Percentiles rank a stretch among this genome's conserved stretches.
Conservation (phyloP, 2,888 invertebrate genomes). For the Notocelia uddmanniana region DNA sequence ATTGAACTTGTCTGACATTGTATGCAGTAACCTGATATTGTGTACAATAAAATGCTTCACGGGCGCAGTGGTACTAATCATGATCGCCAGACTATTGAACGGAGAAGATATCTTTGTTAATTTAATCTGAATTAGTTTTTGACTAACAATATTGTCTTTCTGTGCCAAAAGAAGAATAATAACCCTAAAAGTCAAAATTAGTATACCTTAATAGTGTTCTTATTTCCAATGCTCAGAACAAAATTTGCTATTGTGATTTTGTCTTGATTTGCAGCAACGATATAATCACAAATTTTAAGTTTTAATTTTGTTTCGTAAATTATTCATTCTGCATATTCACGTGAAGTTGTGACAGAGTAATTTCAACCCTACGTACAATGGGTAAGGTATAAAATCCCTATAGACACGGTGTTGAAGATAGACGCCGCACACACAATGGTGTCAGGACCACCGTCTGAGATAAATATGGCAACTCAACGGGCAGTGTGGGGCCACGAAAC, state of each 20-base stretch:
- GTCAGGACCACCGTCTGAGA: constrained; percentile 35
- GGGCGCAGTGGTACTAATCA: too few species aligned
- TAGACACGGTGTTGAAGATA: background rate
- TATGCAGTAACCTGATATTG: too few species aligned
- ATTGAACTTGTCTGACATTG: too few species aligned
- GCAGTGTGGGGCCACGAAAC: constrained; percentile 19
- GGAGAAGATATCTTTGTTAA: too few species aligned
- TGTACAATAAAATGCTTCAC: too few species aligned
- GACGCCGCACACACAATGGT: constrained; percentile 21
- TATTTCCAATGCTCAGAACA: too few species aligned
- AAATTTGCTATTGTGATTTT: background rate
- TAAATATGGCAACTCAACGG: constrained; percentile 41
- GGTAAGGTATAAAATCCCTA: background rate
- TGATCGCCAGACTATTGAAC: too few species aligned
- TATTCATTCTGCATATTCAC: background rate
- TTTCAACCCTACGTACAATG: background rate
- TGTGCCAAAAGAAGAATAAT: too few species aligned
- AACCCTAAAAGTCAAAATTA: too few species aligned
- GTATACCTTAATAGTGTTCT: too few species aligned
- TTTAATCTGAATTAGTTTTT: too few species aligned
- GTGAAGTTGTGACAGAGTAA: background rate
- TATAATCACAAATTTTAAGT: background rate
- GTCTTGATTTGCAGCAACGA: background rate
- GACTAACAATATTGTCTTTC: too few species aligned
- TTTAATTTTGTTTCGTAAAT: background rate